Base-by-base conservation (phyloP, 2,888 invertebrate species). In the Willowsia nigromaculata region DNA sequence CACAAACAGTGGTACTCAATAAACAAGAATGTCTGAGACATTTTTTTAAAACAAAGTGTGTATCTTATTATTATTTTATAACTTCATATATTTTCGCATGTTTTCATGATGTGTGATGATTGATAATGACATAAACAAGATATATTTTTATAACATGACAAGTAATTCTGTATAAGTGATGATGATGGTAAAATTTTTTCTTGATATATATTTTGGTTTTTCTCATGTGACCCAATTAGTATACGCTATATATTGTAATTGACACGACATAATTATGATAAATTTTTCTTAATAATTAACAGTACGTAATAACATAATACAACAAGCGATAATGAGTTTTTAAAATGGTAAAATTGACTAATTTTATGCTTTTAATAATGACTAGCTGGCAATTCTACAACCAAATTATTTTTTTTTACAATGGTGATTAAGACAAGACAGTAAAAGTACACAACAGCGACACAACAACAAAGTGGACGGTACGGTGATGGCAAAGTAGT, bases 1-100 rank as follows among this genome's bases (percentile, higher is more conserved):
- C 81, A 59, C 81, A 59, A 81, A 81, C 62, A 82, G 82, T 82
- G 82, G 82, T 37, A 65, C 82, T 82, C 82, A 80, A 71, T 33
- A 47, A 47, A 74, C 78, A 59, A 37, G 37, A 59, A 27, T 47
- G 25, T 74, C 40, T 43, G 22, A 43, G 25, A 27, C 71, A 68
- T 68, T 85, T 85, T 85, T 40, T 74, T 59, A 85, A 37, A 62
- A 78, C 78, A 65, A 76, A 85, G 18, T 62, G 18, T 85, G 33
- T 62, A 33, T 82, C 43, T 40, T 50, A 50, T 76, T 82, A 65
- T 65, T 30, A 25, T 65, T 65, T 65, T 6, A n/a, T 33, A 33
- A 15, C 27, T 33, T 7, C 22, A 40, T 71, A 43, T 65, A 71
- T 71, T 71, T n/a, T 43, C 43, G 62, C 56, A 59, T 65, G 62